Evolutionary conservation across 2,113 vertebrate species (phyloP), one percentile per base, ranked within the genome.

Genomic region (Hydrolagus affinis): DNA sequence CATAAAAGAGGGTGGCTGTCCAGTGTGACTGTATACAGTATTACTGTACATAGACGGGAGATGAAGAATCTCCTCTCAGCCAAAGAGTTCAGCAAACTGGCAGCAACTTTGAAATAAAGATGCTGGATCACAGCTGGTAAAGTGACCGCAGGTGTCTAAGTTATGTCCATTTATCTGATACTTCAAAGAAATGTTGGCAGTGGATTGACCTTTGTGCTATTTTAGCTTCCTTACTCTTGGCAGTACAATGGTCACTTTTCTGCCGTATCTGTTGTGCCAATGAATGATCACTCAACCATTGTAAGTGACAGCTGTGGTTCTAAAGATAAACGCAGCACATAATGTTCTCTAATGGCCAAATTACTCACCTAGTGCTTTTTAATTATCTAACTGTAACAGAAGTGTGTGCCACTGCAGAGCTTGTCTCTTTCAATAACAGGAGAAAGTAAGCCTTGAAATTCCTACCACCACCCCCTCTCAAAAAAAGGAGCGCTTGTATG

Each of bases 91-190:
- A 64, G 14, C 21, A 64, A 64, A 80, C 60, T 12, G 23, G 59
- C 59, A 64, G 23, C 59, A 64, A 30, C 77, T 28, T 62, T 66
- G 77, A 12, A 80, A 80, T 44, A 70, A 80, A 80, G 77, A 80
- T 32, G 28, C 66, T 83, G 19, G 60, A 64, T 62, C 32, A 15
- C 77, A 83, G 77, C 60, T 83, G 77, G 25, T 30, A 25, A 62
- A 66, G 60, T 30, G 77, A 64, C 77, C 64, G 88, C 0, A 89
- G 92, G 92, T 88, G 91, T 89, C 89, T 86, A 89, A 91, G 60
- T 86, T 91, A 92, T 91, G 91, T 85, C 85, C 88, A 86, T 87
- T 90, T 87, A 90, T 93, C 92, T 92, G 91, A 92, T 92, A 92
- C 86, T 85, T 76, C 56, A 85, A 89, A 89, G 3, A 72, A 86